phyloP scores from a whole-genome alignment of 1,140 invertebrate species.

The Penaeus chinensis region DNA sequence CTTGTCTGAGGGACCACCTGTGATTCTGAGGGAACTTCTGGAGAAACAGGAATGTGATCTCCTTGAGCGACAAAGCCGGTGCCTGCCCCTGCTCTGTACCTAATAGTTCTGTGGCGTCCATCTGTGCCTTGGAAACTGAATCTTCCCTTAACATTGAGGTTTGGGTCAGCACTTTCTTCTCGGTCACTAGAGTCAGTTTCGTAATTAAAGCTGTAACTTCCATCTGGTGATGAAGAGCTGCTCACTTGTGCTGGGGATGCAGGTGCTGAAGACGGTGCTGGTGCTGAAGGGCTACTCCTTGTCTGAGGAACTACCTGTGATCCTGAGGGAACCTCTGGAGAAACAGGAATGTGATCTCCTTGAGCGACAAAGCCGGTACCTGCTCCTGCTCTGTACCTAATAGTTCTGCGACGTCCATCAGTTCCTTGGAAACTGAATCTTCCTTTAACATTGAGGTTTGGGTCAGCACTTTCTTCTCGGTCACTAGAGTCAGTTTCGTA shows the following conservation, averaged over 20 bases:
- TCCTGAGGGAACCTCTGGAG: not conserved
- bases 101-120: constrained; percentile 12
- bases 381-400: constrained; percentile 15
- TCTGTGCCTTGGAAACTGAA: constrained; percentile 63
- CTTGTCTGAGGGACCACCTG: too few species aligned
- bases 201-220: constrained; percentile 52
- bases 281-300: not conserved
- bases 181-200: constrained; percentile 58
- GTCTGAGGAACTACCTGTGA: not conserved
- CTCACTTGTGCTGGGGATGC: not conserved
- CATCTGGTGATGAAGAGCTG: constrained; percentile 16
- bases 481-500: too few species aligned
- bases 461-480: too few species aligned
- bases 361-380: constrained; percentile 35
- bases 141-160: constrained; percentile 65
- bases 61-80: constrained; percentile 41
- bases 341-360: constrained; percentile 29
- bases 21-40: not conserved
- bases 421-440: constrained; percentile 64
- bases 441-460: too few species aligned
- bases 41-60: constrained; percentile 22
- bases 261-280: not conserved
- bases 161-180: constrained; percentile 52
- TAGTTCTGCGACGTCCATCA: constrained; percentile 19
- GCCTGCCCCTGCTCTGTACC: constrained; percentile 30